These are phyloP conservation scores for Lipophrys pholis DNA, from an alignment of 2,113 vertebrate species.

Conservation along the genomic window DNA sequence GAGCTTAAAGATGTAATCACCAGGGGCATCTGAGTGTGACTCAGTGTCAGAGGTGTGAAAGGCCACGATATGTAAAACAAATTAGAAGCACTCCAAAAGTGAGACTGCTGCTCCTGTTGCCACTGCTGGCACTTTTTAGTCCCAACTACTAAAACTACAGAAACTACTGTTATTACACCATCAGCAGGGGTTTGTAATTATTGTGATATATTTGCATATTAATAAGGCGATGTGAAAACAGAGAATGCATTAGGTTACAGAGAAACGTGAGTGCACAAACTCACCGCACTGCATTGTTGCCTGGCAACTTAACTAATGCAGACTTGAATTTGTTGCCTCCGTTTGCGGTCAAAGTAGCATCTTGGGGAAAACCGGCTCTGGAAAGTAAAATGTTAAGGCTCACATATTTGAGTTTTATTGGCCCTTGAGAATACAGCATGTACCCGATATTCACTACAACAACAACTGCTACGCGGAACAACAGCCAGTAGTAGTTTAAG, in stretches of 20 bases:
- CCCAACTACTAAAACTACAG: constrained; percentile 1
- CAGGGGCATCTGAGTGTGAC: constrained; percentile 49
- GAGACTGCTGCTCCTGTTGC: background rate
- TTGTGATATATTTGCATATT: constrained; percentile 50
- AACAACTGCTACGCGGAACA: constrained; percentile 10
- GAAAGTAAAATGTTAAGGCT: constrained; percentile 47
- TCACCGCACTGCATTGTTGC: constrained; percentile 69
- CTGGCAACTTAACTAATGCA: constrained; percentile 79
- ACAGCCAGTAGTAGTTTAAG: constrained; percentile 15
- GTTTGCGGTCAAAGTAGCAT: constrained; percentile 47
- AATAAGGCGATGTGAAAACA: constrained; percentile 39
- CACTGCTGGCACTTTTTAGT: background rate
- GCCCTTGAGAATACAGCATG: constrained; percentile 28
- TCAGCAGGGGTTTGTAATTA: constrained; percentile 17
- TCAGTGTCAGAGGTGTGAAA: constrained; percentile 35
- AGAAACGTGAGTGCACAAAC: constrained; percentile 51
- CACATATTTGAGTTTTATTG: constrained; percentile 44
- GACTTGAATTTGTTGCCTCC: constrained; percentile 39
- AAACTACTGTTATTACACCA: background rate
- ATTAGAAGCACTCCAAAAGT: constrained; percentile 12
- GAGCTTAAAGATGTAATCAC: constrained; percentile 52
- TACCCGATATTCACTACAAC: constrained; percentile 17
- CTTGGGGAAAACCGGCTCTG: constrained; percentile 26
- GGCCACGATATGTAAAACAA: constrained; percentile 39
- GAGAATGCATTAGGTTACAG: constrained; percentile 37